phyloP scores from a whole-genome alignment of 2,797 vertebrate genomes.

The Smutsia gigantea region DNA sequence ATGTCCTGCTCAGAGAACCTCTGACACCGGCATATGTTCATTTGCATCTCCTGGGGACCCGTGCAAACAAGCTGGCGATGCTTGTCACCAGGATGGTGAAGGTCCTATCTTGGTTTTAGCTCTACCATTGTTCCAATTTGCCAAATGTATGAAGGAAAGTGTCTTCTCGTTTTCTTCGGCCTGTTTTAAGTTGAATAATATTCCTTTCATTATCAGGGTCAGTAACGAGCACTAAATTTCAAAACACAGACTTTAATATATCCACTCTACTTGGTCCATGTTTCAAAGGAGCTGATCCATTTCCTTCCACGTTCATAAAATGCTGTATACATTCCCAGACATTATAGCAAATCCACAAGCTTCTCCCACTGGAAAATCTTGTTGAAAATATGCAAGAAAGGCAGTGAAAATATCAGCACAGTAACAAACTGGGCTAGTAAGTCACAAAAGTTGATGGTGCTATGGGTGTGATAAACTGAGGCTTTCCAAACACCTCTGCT shows the following conservation, averaged over 20 bases:
- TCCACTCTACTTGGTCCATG: not conserved
- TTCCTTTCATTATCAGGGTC: not conserved
- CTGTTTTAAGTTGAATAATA: not conserved
- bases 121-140: fast-evolving
- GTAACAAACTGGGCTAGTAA: not conserved
- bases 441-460: fast-evolving
- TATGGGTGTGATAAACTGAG: too few species aligned
- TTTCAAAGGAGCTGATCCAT: not conserved
- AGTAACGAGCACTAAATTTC: fast-evolving
- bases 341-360: fast-evolving
- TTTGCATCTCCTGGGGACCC: not conserved
- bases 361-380: not conserved
- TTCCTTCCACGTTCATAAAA: not conserved
- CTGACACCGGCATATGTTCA: fast-evolving
- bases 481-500: not conserved
- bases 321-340: not conserved
- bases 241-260: not conserved
- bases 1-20: not conserved
- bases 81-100: not conserved
- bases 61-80: not conserved
- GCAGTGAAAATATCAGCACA: not conserved
- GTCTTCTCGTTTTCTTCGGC: not conserved
- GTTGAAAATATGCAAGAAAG: not conserved
- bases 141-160: not conserved
- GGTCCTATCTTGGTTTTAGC: not conserved